phyloP scores from a whole-genome alignment of 2,113 vertebrate species.

The Zosterops borbonicus region DNA sequence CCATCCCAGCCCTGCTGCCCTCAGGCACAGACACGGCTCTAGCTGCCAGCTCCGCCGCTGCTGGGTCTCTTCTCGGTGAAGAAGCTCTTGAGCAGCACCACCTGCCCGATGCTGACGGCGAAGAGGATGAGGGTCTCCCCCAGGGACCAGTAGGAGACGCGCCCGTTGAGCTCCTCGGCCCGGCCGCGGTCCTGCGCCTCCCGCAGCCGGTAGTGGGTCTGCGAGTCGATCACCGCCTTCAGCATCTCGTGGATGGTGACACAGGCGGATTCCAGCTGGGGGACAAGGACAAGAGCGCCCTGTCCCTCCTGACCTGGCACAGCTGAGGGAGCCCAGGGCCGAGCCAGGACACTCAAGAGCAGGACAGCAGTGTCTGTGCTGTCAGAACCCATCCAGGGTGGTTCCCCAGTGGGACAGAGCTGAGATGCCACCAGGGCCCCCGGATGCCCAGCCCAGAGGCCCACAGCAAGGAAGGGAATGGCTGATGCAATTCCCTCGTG shows the following conservation, averaged over 20 bases:
- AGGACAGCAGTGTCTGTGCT: not conserved
- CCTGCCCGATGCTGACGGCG: constrained; percentile 85
- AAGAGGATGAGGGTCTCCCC: constrained; percentile 85
- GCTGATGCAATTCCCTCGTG: not conserved
- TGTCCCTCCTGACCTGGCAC: accelerated
- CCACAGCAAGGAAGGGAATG: not conserved
- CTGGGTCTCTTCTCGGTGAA: constrained; percentile 80
- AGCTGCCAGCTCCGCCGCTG: constrained; percentile 66
- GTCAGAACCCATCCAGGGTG: not conserved
- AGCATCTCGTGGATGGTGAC: constrained; percentile 87
- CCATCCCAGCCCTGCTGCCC: accelerated
- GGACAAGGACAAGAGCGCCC: not conserved
- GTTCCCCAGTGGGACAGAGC: not conserved
- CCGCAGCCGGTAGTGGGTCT: constrained; percentile 85
- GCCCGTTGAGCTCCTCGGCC: constrained; percentile 81
- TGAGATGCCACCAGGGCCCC: not conserved
- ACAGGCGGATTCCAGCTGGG: constrained; percentile 87
- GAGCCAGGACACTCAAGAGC: not conserved
- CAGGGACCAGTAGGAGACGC: constrained; percentile 84
- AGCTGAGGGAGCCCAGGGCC: not conserved
- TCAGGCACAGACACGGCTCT: not conserved
- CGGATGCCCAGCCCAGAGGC: not conserved
- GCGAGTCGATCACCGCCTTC: constrained; percentile 82
- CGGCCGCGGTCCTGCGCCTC: constrained; percentile 84
- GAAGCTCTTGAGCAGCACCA: constrained; percentile 88